Base-by-base conservation (phyloP, 2,888 invertebrate species). In the Arrhopalites spinosus region DNA sequence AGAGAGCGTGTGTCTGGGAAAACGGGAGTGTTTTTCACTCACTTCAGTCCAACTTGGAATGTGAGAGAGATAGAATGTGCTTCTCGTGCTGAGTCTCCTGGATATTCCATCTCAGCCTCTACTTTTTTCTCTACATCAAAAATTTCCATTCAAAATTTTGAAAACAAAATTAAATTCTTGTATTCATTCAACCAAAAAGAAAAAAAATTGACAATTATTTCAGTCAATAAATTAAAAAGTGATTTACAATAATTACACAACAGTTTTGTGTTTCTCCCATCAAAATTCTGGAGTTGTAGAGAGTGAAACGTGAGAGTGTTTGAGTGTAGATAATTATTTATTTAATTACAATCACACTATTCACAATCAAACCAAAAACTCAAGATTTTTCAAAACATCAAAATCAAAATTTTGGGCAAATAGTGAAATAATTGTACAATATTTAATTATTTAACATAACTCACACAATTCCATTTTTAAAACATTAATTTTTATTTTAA, bases 61-160 rank as follows among this genome's bases (percentile, higher is more conserved):
- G 25, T 68, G 25, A 43, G 15, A 68, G 68, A 27, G 68, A 68
- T 29, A 68, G 66, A 67, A 67, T 45, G 66, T 67, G 66, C 36
- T 67, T 67, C n/a, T 67, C 11, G 5, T 67, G 36, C 20, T 23
- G 59, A 27, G 13, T 59, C 25, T 59, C 25, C 27, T 27, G 13
- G 25, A 59, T 25, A 25, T 27, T 1, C 25, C 8, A 13, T 1
- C 25, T 3, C 27, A 1, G 13, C 25, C 59, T 23, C 23, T 53
- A 3, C n/a, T 53, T 17, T n/a, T 53, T 17, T 7, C 53, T 56
- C 8, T 23, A 56, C 53, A 56, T 7, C 20, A n/a, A 20, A 59
- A 2, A 23, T 23, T 20, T 23, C 59, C 17, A 23, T 3, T 59
- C 25, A 59, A 11, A 2, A 8, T 3, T 17, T 17, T 53, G 53